A percentile compares a stretch with the other conserved stretches of the same genome.
phyloP scores from a whole-genome alignment of 2,888 invertebrate species.

The Nephrotoma guestfalica region DNA sequence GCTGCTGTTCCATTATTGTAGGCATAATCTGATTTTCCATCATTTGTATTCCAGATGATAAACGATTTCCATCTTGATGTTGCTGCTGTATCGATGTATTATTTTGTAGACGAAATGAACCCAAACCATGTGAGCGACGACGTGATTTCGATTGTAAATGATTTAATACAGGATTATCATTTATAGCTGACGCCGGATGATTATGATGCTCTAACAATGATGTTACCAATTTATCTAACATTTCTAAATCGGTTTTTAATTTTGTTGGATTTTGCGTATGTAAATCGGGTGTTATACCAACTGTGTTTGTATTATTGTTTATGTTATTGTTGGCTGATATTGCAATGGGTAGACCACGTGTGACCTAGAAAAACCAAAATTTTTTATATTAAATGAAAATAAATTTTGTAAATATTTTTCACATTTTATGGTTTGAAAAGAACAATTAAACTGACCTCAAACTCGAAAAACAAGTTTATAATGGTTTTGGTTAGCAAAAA shows the following conservation, averaged over 20 bases:
- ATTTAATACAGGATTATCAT: background rate
- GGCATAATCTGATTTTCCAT: background rate
- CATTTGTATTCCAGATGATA: background rate
- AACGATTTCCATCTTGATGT: background rate
- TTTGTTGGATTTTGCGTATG: constrained; percentile 21
- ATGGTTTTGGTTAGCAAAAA: background rate
- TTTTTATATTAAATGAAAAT: background rate
- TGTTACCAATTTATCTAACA: constrained; percentile 46
- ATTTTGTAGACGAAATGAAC: background rate
- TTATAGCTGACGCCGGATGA: constrained; percentile 9
- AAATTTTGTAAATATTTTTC: no score
- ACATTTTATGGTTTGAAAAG: background rate
- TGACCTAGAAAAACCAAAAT: background rate
- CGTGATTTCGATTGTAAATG: background rate
- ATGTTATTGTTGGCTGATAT: background rate
- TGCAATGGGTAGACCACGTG: background rate
- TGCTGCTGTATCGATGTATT: background rate
- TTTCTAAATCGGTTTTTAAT: constrained; percentile 41
- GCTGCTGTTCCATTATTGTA: constrained; percentile 6
- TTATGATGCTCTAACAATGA: constrained; percentile 39
- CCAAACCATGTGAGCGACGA: background rate
- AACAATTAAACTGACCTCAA: background rate
- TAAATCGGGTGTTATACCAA: background rate
- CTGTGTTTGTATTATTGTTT: background rate
- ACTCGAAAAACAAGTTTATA: background rate